Percentiles rank a stretch among this genome's conserved stretches.
Conservation (phyloP, 2,888 invertebrate species). For the Nudaria mundana region DNA sequence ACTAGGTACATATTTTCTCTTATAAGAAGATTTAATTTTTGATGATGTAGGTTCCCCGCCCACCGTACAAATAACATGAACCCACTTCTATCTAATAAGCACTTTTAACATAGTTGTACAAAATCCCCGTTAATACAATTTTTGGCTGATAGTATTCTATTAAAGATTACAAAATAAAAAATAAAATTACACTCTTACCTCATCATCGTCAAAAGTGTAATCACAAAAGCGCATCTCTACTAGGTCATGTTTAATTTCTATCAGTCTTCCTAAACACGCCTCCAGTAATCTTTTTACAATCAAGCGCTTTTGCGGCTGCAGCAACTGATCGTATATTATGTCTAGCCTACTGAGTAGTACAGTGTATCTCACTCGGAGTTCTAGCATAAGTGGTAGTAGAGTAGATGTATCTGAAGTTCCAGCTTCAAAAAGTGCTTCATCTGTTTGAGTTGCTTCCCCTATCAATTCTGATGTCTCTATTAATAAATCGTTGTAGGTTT, state of each 20-base stretch:
- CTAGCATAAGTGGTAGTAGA: constrained; percentile 83
- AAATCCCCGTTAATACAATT: no score
- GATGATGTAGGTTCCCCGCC: no score
- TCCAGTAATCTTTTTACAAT: constrained; percentile 89
- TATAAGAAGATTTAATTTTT: no score
- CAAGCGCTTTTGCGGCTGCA: constrained; percentile 95
- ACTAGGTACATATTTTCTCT: no score
- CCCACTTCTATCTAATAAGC: no score
- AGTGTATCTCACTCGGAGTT: constrained; percentile 91
- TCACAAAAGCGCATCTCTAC: constrained; percentile 93
- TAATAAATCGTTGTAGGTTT: constrained; percentile 87
- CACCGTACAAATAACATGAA: no score
- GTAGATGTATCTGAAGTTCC: constrained; percentile 81
- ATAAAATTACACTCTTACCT: constrained; percentile 41
- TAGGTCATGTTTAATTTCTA: constrained; percentile 94
- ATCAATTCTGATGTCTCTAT: constrained; percentile 76
- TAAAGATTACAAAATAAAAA: background rate
- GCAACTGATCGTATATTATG: constrained; percentile 92
- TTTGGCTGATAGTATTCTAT: background rate
- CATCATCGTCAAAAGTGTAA: constrained; percentile 91
- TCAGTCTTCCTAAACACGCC: constrained; percentile 88
- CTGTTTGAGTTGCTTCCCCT: constrained; percentile 82
- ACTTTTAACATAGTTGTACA: no score
- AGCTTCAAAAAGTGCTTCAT: constrained; percentile 82
- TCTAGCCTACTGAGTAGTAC: constrained; percentile 87